phyloP scores from a whole-genome alignment of 1,140 invertebrate species.

The Macrostomum lignano region DNA sequence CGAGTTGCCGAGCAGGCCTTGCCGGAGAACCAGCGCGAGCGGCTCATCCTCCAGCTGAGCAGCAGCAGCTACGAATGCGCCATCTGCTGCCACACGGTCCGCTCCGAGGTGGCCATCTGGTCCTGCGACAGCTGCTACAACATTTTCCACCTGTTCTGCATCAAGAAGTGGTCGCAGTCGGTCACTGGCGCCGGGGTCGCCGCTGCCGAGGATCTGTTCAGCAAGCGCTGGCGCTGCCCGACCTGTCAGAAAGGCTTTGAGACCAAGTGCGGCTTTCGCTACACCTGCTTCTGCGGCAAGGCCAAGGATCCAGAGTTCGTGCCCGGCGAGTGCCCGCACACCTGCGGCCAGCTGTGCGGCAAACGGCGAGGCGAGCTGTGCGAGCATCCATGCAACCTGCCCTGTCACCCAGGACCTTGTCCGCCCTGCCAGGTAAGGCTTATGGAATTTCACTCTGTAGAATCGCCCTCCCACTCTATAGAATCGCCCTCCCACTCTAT shows the following conservation, averaged over 20 bases:
- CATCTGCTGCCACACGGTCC: slow-evolving; percentile 57
- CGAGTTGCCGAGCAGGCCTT: no score
- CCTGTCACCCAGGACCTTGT: slow-evolving; percentile 57
- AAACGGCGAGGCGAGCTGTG: slow-evolving; percentile 41
- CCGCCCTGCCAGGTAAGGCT: slow-evolving; percentile 43
- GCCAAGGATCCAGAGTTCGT: slow-evolving; percentile 35
- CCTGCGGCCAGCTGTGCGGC: slow-evolving; percentile 55
- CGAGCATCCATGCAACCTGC: slow-evolving; percentile 47
- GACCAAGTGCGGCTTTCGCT: neutral
- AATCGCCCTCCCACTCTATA: no score
- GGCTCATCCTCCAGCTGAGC: slow-evolving; percentile 45
- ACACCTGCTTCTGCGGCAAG: slow-evolving; percentile 24
- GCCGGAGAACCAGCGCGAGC: slow-evolving; percentile 4
- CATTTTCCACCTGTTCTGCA: slow-evolving; percentile 57
- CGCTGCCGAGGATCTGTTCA: slow-evolving; percentile 13
- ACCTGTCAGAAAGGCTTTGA: slow-evolving; percentile 17
- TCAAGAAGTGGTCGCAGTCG: slow-evolving; percentile 58
- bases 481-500: no score
- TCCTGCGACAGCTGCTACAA: slow-evolving; percentile 62
- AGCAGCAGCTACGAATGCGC: slow-evolving; percentile 53
- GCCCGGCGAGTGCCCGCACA: no score
- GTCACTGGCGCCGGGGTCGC: slow-evolving; percentile 34
- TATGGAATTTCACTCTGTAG: slow-evolving; percentile 13
- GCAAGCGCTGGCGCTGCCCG: slow-evolving; percentile 62
- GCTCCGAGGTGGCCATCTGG: slow-evolving; percentile 50